A percentile compares a stretch with the other conserved stretches of the same genome.
Evolutionary conservation across 2,113 vertebrate species (phyloP).

Genomic region (Caloenas nicobarica): DNA sequence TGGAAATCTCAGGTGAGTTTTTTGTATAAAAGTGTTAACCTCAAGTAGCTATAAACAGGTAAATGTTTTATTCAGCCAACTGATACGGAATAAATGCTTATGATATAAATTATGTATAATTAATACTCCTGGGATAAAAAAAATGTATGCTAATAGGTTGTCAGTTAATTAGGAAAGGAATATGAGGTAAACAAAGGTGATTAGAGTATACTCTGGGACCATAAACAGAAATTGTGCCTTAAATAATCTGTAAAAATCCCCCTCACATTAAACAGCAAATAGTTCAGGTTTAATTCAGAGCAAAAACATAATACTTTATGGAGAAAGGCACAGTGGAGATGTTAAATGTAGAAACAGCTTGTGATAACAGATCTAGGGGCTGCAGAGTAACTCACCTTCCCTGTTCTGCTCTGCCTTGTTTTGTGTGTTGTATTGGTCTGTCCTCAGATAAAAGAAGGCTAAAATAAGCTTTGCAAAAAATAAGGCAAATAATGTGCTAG

Average conservation of each 20-base stretch:
- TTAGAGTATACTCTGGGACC: constrained; percentile 82
- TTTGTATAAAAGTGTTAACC: constrained; percentile 82
- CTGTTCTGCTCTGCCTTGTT: neutral
- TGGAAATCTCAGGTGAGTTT: constrained; percentile 82
- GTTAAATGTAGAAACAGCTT: constrained; percentile 22
- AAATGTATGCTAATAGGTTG: constrained; percentile 82
- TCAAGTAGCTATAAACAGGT: constrained; percentile 81
- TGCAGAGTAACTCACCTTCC: neutral
- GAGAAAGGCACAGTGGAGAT: constrained; percentile 30
- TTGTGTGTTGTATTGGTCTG: neutral
- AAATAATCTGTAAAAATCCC: constrained; percentile 72
- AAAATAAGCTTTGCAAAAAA: neutral
- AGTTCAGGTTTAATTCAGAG: constrained; percentile 57
- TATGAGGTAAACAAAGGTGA: constrained; percentile 84
- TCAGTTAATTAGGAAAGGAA: constrained; percentile 85
- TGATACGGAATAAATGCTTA: constrained; percentile 82
- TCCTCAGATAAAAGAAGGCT: neutral
- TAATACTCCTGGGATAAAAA: constrained; percentile 82
- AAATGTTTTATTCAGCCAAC: constrained; percentile 84
- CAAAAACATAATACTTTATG: constrained; percentile 11
- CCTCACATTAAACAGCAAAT: constrained; percentile 61
- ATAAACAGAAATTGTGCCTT: constrained; percentile 80
- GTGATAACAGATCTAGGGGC: neutral
- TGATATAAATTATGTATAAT: constrained; percentile 87
- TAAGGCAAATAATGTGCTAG: neutral